A percentile compares a stretch with the other conserved stretches of the same genome.
phyloP scores from a whole-genome alignment of 2,113 vertebrate genomes.

The Anser brachyrhynchus region DNA sequence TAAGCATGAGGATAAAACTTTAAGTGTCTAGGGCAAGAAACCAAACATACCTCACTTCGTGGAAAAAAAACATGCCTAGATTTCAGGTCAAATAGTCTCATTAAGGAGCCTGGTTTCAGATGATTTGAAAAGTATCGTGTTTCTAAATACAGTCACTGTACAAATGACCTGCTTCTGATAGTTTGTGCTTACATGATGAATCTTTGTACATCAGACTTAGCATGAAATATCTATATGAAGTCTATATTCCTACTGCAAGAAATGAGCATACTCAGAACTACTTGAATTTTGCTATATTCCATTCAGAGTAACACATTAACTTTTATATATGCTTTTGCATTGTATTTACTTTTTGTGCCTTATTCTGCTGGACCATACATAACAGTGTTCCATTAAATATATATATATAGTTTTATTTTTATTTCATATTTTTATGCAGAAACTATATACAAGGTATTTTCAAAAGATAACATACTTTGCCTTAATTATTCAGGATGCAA shows the following conservation, averaged over 20 bases:
- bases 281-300: slow-evolving; percentile 69
- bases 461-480: slow-evolving; percentile 65
- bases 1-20: slow-evolving; percentile 5
- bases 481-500: slow-evolving; percentile 62
- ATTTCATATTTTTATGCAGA: slow-evolving; percentile 73
- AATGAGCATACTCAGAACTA: slow-evolving; percentile 60
- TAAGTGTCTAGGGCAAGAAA: not conserved
- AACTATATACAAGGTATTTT: slow-evolving; percentile 66
- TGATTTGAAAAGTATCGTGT: not conserved
- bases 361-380: slow-evolving; percentile 67
- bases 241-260: slow-evolving; percentile 39
- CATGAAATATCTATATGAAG: slow-evolving; percentile 53
- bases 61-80: slow-evolving; percentile 24
- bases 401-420: slow-evolving; percentile 64
- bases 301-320: slow-evolving; percentile 47
- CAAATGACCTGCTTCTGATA: not conserved
- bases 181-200: not conserved
- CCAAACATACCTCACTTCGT: not conserved
- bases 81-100: not conserved
- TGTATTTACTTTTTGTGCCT: slow-evolving; percentile 72
- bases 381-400: slow-evolving; percentile 59
- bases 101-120: slow-evolving; percentile 17
- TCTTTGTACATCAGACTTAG: slow-evolving; percentile 36
- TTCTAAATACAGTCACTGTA: not conserved
- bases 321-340: slow-evolving; percentile 66